Evolutionary conservation across 1,140 invertebrate genomes (phyloP).

Genomic region (Drosophila sproati): DNA sequence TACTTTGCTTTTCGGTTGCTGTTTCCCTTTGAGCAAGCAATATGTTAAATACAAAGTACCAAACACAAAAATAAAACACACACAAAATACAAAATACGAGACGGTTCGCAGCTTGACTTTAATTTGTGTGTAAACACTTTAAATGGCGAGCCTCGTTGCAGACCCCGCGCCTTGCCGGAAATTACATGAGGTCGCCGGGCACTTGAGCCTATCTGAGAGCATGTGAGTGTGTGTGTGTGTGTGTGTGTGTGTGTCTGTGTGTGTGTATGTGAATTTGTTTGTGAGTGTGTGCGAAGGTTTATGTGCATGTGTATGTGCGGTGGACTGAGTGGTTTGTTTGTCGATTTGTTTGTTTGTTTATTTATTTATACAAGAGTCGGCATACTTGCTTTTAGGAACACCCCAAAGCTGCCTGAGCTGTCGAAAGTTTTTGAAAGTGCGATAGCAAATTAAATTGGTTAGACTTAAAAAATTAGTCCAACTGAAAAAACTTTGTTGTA

Average conservation of each 20-base stretch:
- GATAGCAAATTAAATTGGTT: slow-evolving; percentile 51
- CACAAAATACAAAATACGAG: slow-evolving; percentile 42
- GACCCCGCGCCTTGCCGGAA: slow-evolving; percentile 13
- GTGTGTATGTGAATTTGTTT: slow-evolving; percentile 14
- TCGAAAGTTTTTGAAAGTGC: slow-evolving; percentile 27
- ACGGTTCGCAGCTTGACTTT: slow-evolving; percentile 66
- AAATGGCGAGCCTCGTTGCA: slow-evolving; percentile 42
- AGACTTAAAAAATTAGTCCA: slow-evolving; percentile 28
- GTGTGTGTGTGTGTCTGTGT: slow-evolving; percentile 14
- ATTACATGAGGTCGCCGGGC: slow-evolving; percentile 48
- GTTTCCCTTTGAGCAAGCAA: slow-evolving; percentile 23
- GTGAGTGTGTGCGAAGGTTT: neutral
- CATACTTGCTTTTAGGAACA: slow-evolving; percentile 66
- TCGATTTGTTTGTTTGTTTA: slow-evolving; percentile 62
- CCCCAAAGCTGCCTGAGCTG: slow-evolving; percentile 39
- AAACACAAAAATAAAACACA: slow-evolving; percentile 19
- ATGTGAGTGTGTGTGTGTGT: slow-evolving; percentile 17
- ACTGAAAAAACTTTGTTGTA: slow-evolving; percentile 3
- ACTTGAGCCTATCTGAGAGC: slow-evolving; percentile 51
- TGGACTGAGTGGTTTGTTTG: slow-evolving; percentile 65
- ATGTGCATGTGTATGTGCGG: slow-evolving; percentile 19
- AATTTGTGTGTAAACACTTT: slow-evolving; percentile 82
- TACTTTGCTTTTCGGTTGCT: slow-evolving; percentile 42
- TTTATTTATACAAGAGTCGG: slow-evolving; percentile 72
- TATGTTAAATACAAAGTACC: slow-evolving; percentile 40